phyloP scores from a whole-genome alignment of 1,140 invertebrate species.

The Tachypleus tridentatus region DNA sequence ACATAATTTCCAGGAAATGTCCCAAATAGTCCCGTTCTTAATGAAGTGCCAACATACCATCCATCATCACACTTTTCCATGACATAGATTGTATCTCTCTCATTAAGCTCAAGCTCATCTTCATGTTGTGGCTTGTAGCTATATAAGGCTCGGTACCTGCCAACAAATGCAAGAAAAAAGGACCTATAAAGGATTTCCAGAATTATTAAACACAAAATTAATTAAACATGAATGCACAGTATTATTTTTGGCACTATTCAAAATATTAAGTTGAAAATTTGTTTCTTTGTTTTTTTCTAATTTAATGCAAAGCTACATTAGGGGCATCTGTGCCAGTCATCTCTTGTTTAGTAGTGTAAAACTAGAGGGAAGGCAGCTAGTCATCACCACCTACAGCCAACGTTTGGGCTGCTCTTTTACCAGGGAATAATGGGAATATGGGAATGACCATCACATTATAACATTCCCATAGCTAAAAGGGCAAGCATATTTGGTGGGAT shows the following conservation, averaged over 20 bases:
- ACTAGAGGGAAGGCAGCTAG: too few relatives aligned
- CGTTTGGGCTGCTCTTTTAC: too few relatives aligned
- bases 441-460: too few relatives aligned
- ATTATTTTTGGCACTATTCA: not conserved
- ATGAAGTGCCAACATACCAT: slow-evolving; percentile 93
- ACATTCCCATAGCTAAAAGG: too few relatives aligned
- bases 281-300: too few relatives aligned
- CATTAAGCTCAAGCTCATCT: slow-evolving; percentile 83
- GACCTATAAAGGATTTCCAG: not conserved
- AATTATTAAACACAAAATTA: not conserved
- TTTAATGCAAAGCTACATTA: not conserved
- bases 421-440: too few relatives aligned
- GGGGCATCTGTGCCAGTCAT: not conserved
- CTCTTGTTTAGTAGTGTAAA: not conserved
- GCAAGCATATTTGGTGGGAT: too few relatives aligned
- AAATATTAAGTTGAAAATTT: not conserved
- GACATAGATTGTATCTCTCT: slow-evolving; percentile 89
- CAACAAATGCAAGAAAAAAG: slow-evolving; percentile 11
- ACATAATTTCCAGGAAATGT: slow-evolving; percentile 98
- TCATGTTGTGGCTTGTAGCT: slow-evolving; percentile 93
- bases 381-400: too few relatives aligned
- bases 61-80: slow-evolving; percentile 98
- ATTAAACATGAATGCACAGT: not conserved
- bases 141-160: slow-evolving; percentile 75
- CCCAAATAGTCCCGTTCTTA: slow-evolving; percentile 85